Percentiles rank a stretch among this genome's conserved stretches.
phyloP scores from a whole-genome alignment of 2,888 invertebrate genomes.

The Nebria brevicollis region DNA sequence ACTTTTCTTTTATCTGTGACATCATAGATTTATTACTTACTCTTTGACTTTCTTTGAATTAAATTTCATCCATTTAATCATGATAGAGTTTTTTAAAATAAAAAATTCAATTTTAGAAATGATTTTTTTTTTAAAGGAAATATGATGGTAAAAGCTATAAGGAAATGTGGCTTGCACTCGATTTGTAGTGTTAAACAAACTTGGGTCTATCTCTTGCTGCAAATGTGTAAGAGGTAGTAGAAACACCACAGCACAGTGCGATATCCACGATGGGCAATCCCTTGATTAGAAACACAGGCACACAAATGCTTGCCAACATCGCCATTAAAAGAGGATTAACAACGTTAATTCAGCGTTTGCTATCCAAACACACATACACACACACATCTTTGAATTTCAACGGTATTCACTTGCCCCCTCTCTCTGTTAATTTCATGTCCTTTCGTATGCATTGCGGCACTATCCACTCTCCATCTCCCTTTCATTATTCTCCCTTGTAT shows the following conservation, averaged over 20 bases:
- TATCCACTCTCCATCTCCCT: background rate
- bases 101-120: no score
- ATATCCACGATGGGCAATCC: constrained; percentile 47
- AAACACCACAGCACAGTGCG: background rate
- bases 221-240: background rate
- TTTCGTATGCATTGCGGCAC: background rate
- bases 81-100: background rate
- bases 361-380: constrained; percentile 35
- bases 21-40: constrained; percentile 23
- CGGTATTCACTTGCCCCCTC: background rate
- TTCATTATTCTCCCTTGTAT: background rate
- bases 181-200: background rate
- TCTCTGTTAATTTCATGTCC: background rate
- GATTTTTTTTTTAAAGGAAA: background rate
- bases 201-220: constrained; percentile 4
- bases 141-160: background rate
- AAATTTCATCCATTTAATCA: background rate
- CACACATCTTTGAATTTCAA: constrained; percentile 44
- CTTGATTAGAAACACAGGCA: constrained; percentile 55
- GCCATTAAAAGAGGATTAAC: constrained; percentile 56
- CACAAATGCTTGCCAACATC: constrained; percentile 49
- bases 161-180: background rate
- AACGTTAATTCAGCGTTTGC: constrained; percentile 52
- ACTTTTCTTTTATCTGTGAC: constrained; percentile 30
- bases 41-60: background rate